Evolutionary conservation across 1,140 invertebrate genomes (phyloP), one percentile per base, ranked within the genome.

Genomic region (Brachionus koreanus): DNA sequence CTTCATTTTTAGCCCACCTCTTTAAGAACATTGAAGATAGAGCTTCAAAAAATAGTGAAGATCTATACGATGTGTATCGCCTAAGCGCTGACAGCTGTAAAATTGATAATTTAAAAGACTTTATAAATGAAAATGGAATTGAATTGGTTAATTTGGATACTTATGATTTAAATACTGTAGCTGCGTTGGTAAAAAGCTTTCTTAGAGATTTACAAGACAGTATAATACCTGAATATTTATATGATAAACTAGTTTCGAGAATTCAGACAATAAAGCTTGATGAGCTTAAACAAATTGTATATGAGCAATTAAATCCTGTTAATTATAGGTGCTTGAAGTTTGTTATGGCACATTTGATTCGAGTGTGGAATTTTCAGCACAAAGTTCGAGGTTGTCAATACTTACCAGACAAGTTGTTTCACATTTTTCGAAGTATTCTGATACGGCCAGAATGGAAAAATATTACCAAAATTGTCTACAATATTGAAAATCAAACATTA

Each of bases 1-100:
- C 76, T n/a, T 3, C 13, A 13, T 23, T 79, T 57, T 35, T 79
- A 16, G 49, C 35, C 3, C 52, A 33, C 5, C 35, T 42, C 5
- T 79, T 79, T 65, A 79, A 65, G 10, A 42, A 39, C 4, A 79
- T 79, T 35, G 76, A 79, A 35, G 49, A 79, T 9, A 57, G 76
- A 79, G n/a, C 49, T 7, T 42, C 37, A 35, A 13, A 61, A 61
- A 79, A 39, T 52, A 37, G 19, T 23, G 76, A 79, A 43, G 76
- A 79, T 79, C 43, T 79, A 43, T 79, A 79, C n/a, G 76, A 79
- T 42, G 52, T 79, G 1, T 79, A 79, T 61, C 29, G 76, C 5
- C 43, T 79, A 7, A 79, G 76, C 46, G 35, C 76, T 10, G 76
- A 79, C 23, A 43, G 33, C 12, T 6, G 3, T 5, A 39, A 61